Conservation (phyloP, 2,113 vertebrate species). For the Etheostoma spectabile region DNA sequence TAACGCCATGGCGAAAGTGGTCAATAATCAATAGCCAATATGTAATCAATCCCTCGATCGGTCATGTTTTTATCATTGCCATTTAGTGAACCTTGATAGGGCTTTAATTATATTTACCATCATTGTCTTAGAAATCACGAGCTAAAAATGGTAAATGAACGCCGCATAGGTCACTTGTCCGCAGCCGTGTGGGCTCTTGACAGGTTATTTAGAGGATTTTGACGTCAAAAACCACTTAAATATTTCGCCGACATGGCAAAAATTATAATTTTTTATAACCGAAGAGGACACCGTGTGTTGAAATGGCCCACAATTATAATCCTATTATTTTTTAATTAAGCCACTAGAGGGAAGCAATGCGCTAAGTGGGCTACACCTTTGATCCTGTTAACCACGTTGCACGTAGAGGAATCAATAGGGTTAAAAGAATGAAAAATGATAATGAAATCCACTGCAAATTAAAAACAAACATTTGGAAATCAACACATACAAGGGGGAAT, state of each 20-base stretch:
- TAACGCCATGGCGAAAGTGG: fast-evolving
- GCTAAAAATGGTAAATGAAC: slow-evolving; percentile 10
- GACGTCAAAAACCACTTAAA: background rate
- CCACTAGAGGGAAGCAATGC: slow-evolving; percentile 52
- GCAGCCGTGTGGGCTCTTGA: slow-evolving; percentile 35
- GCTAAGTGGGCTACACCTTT: too few species aligned
- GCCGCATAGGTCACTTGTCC: background rate
- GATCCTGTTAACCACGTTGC: background rate
- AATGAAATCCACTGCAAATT: background rate
- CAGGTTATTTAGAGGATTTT: background rate
- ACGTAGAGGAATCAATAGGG: background rate
- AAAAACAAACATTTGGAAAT: background rate
- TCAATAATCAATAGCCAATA: background rate
- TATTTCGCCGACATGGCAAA: background rate
- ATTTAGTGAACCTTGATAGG: fast-evolving
- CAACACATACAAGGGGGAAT: background rate
- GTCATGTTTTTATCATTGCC: background rate
- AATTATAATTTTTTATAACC: background rate
- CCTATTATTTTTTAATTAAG: background rate
- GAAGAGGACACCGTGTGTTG: background rate
- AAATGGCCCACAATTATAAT: background rate
- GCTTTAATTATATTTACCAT: background rate
- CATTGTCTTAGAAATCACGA: background rate
- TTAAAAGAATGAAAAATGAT: background rate
- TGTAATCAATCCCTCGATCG: fast-evolving